Evolutionary conservation across 2,797 vertebrate species (phyloP).

Genomic region (Ctenochaetus hawaiiensis): DNA sequence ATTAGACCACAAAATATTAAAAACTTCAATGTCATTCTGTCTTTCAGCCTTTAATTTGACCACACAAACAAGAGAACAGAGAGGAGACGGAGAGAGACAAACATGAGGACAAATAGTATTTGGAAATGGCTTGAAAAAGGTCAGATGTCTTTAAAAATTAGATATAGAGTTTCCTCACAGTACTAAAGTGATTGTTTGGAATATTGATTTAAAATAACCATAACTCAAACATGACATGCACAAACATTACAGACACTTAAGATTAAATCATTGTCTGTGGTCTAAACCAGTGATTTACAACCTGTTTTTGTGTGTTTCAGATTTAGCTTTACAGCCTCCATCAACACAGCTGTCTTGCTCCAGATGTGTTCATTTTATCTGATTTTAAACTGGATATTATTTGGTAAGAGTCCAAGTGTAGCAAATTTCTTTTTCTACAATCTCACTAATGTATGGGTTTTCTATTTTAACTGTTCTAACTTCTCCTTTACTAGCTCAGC

Average conservation of each 20-base stretch:
- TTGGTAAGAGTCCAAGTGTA: not conserved
- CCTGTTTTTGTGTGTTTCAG: not conserved
- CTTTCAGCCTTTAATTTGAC: not conserved
- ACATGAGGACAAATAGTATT: not conserved
- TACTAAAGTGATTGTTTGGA: not conserved
- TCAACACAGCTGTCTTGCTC: not conserved
- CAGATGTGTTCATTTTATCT: not conserved
- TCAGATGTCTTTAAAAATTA: slow-evolving; percentile 3
- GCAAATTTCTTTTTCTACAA: not conserved
- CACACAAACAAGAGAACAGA: not conserved
- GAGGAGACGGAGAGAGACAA: not conserved
- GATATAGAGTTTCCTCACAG: not conserved
- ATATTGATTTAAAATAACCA: not conserved
- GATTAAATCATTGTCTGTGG: not conserved
- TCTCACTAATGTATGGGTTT: no score
- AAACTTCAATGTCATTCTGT: not conserved
- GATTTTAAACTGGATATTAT: not conserved
- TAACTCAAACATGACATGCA: not conserved
- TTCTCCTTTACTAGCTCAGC: not conserved
- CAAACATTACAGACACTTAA: not conserved
- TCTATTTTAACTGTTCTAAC: not conserved
- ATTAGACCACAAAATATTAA: not conserved
- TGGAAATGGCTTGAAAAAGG: not conserved
- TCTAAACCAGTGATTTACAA: not conserved
- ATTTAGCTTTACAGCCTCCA: not conserved